Percentiles rank a stretch among this genome's conserved stretches.
phyloP scores from a whole-genome alignment of 2,797 vertebrate genomes.

The Macropus fuliginosus region DNA sequence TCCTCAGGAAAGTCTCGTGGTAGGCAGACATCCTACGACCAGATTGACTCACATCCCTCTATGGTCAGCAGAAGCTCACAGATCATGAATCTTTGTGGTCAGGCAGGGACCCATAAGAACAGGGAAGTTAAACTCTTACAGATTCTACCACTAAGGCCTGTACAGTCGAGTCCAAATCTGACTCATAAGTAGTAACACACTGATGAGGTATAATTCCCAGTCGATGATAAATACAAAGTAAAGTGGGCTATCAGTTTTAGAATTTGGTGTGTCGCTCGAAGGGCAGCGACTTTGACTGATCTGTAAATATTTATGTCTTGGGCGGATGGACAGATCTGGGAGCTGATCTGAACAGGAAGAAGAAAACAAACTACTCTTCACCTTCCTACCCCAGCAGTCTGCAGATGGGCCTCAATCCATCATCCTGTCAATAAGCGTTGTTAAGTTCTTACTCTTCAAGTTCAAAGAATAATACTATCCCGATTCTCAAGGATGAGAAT shows the following conservation, averaged over 20 bases:
- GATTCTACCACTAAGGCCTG: background rate
- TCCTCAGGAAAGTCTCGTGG: background rate
- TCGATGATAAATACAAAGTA: background rate
- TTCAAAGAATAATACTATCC: background rate
- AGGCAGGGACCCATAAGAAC: background rate
- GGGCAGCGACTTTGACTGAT: background rate
- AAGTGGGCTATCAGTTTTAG: background rate
- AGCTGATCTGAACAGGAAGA: background rate
- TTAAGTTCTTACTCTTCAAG: background rate
- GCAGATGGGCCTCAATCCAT: background rate
- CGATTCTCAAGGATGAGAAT: background rate
- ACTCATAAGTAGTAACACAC: background rate
- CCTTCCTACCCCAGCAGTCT: background rate
- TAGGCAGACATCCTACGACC: background rate
- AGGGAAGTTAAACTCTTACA: background rate
- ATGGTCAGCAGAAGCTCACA: background rate
- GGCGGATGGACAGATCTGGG: background rate
- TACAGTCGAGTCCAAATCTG: background rate
- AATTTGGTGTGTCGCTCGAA: background rate
- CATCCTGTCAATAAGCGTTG: background rate
- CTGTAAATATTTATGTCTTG: background rate
- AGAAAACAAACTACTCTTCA: background rate
- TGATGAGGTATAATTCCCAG: background rate
- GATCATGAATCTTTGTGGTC: background rate
- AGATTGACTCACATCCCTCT: background rate